These are phyloP conservation scores for Coptodon bakossiorum DNA, from an alignment of 2,113 vertebrate species.

Conservation along the genomic window DNA sequence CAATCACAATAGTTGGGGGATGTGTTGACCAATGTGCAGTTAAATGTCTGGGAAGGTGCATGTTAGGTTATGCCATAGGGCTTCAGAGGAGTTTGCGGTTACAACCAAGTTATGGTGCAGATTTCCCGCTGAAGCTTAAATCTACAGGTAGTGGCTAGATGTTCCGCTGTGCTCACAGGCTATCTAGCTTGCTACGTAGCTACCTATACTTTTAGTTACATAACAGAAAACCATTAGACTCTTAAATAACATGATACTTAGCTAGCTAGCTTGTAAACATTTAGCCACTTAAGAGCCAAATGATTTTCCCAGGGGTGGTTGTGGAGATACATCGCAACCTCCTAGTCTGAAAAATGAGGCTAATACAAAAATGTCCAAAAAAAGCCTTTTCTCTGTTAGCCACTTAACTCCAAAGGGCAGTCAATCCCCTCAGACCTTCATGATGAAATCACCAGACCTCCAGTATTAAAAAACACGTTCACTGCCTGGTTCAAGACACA, in stretches of 20 bases:
- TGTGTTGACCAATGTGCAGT: neutral
- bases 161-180: neutral
- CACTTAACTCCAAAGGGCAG: neutral
- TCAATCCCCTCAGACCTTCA: neutral
- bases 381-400: neutral
- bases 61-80: neutral
- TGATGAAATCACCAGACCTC: neutral
- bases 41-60: neutral
- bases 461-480: neutral
- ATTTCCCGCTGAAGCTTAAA: neutral
- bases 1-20: neutral
- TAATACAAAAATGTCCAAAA: fast-evolving
- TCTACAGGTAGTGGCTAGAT: neutral
- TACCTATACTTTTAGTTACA: neutral
- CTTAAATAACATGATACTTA: neutral
- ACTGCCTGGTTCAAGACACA: neutral
- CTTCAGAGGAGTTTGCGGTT: neutral
- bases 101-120: neutral
- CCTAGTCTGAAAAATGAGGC: neutral
- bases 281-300: neutral
- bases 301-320: neutral
- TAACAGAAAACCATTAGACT: neutral
- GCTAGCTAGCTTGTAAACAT: neutral
- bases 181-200: neutral
- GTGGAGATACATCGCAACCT: neutral